Evolutionary conservation across 2,113 vertebrate species (phyloP), one percentile per base, ranked within the genome.

Genomic region (Lontra canadensis): DNA sequence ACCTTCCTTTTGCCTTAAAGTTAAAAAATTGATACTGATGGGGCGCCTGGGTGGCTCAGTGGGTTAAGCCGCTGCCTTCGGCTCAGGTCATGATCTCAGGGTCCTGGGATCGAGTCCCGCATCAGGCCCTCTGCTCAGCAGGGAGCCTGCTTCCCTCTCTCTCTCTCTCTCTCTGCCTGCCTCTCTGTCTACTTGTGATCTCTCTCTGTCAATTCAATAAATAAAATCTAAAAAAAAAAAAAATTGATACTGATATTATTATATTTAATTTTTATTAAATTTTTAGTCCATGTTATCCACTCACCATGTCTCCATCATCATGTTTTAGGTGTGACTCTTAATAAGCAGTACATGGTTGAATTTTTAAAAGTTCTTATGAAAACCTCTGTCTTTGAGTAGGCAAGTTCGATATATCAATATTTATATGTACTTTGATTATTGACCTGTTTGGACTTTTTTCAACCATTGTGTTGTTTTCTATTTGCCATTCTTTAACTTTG

Each of bases 371-470:
- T 73, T 17, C 23, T 71, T 55, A 36, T 89, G 29, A 94, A 34
- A 90, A 89, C 76, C 4, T 85, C n/a, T 78, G 4, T 81, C 31
- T 78, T 76, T 90, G 67, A 42, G 4, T 67, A 82, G 31, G 1
- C 36, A 96, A 86, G 26, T 86, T 95, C 57, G 93, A 39, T 71
- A 93, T 85, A 36, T 57, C 69, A 69, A 92, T 67, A 69, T 85
- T 96, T 93, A 61, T 29, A 78, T 87, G 25, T 71, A 89, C 88
- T 95, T 94, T 89, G 29, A 79, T 94, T 95, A 94, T 81, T 83
- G 11, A 92, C 76, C 44, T 55, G 39, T 73, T 88, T 90, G 61
- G 29, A 94, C 8, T 90, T 86, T 61, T 59, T 85, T 71, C 63
- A 80, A 79, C 42, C 29, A 55, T 47, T 91, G 17, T 42, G 9